Evolutionary conservation across 2,797 vertebrate species (phyloP), one percentile per base, ranked within the genome.

Genomic region (Acanthurus lineatus): DNA sequence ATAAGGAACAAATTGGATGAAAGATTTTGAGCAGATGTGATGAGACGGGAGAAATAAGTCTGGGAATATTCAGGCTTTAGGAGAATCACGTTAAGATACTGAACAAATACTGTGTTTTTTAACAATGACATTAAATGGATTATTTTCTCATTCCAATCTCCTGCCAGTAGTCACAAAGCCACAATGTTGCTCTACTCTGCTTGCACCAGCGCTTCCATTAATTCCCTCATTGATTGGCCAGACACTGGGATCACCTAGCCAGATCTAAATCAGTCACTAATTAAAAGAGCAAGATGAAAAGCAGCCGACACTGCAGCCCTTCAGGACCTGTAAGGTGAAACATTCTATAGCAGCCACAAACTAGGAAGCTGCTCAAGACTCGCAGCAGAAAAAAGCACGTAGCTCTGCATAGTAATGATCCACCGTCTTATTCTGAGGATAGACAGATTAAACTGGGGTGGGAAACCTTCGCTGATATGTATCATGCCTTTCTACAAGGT

Each of bases 241-340:
- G 91, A 92, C 90, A 85, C 81, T 86, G 83, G 91, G 90, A 92
- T 93, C 90, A 91, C 88, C 92, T 90, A 59, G 81, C 87, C 87
- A 86, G 88, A 93, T 93, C 91, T 93, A 92, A 93, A 94, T 93
- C 91, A 92, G 88, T 90, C 92, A 91, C 92, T 93, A 91, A 93
- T 94, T 93, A 92, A 93, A 92, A 91, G 90, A 89, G 84, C 84
- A 82, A 83, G 90, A 91, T 91, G 91, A 93, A 91, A 92, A 91
- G 90, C 87, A 85, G 80, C 88, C 86, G 73, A 90, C 90, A 82
- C 84, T 65, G 89, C 88, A 87, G 85, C 89, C 90, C 87, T 88
- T 81, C 82, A 89, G 88, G 87, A 91, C 83, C 86, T 73, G 75
- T 83, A 80, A 90, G 86, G 93, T 90, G 89, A 90, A 88, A 85